These are phyloP conservation scores for Eonycteris spelaea DNA, from an alignment of 2,113 vertebrate species.

Conservation along the genomic window DNA sequence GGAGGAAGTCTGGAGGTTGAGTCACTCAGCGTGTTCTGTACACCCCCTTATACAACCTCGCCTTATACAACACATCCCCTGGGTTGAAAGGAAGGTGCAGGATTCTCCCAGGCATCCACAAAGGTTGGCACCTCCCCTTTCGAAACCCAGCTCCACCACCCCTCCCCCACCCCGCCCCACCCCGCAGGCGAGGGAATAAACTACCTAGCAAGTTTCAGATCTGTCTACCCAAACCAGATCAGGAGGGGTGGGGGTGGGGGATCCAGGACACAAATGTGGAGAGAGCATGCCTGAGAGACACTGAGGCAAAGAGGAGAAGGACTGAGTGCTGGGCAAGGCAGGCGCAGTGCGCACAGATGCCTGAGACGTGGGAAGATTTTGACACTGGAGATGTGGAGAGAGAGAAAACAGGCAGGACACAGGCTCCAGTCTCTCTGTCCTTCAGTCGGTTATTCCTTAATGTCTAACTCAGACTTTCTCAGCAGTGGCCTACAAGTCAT, in stretches of 20 bases:
- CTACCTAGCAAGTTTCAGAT: background rate
- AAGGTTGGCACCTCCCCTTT: background rate
- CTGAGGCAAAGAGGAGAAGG: background rate
- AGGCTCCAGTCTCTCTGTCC: background rate
- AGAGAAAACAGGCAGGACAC: background rate
- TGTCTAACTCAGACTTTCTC: background rate
- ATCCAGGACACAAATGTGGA: background rate
- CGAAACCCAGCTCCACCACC: background rate
- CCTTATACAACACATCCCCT: constrained; percentile 53
- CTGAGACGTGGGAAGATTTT: background rate
- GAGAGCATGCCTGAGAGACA: background rate
- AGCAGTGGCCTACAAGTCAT: background rate
- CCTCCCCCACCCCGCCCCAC: background rate
- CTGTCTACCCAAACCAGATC: background rate
- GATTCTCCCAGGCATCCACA: constrained; percentile 36
- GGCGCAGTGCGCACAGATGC: background rate
- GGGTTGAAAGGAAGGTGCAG: constrained; percentile 19
- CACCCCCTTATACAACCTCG: background rate
- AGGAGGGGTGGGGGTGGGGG: no score
- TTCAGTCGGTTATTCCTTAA: background rate
- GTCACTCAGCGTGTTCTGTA: constrained; percentile 58
- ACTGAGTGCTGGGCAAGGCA: background rate
- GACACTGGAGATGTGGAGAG: background rate
- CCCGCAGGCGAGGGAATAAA: background rate
- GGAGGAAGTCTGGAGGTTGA: constrained; percentile 68